Percentiles rank a stretch among this genome's conserved stretches.
Conservation (phyloP, 2,113 vertebrate species). For the Neotragus moschatus region DNA sequence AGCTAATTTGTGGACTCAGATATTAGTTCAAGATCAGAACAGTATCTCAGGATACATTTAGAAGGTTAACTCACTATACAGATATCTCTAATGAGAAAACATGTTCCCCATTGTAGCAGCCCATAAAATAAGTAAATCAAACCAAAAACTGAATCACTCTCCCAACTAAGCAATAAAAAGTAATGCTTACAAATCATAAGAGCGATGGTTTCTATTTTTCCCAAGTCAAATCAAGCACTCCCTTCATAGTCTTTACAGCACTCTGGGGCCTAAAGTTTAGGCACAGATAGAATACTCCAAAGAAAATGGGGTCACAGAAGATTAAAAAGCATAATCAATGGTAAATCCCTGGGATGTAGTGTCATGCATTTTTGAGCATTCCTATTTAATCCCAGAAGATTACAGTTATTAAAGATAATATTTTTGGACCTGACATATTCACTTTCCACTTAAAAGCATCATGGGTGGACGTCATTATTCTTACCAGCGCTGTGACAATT, state of each 20-base stretch:
- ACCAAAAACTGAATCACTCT: not conserved
- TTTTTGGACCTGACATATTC: conserved; percentile 34
- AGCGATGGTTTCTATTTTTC: not conserved
- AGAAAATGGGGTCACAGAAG: not conserved
- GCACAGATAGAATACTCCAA: not conserved
- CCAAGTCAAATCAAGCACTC: not conserved
- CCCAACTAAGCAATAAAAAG: not conserved
- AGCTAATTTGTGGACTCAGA: not conserved
- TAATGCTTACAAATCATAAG: not conserved
- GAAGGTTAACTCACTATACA: not conserved
- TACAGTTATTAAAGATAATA: conserved; percentile 52
- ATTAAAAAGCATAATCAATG: conserved; percentile 26
- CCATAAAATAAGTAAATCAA: conserved; percentile 12
- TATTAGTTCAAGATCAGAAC: not conserved
- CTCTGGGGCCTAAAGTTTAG: not conserved
- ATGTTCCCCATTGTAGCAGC: not conserved
- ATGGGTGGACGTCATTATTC: not conserved
- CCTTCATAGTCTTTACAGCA: not conserved
- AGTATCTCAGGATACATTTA: not conserved
- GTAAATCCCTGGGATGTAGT: not conserved
- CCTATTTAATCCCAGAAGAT: conserved; percentile 36
- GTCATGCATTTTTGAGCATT: conserved; percentile 18
- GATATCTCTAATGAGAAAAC: not conserved
- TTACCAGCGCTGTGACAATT: not conserved
- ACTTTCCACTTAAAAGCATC: conserved; percentile 47